Evolutionary conservation across 2,113 vertebrate genomes (phyloP).

Genomic region (Chlorodrepanis virens): DNA sequence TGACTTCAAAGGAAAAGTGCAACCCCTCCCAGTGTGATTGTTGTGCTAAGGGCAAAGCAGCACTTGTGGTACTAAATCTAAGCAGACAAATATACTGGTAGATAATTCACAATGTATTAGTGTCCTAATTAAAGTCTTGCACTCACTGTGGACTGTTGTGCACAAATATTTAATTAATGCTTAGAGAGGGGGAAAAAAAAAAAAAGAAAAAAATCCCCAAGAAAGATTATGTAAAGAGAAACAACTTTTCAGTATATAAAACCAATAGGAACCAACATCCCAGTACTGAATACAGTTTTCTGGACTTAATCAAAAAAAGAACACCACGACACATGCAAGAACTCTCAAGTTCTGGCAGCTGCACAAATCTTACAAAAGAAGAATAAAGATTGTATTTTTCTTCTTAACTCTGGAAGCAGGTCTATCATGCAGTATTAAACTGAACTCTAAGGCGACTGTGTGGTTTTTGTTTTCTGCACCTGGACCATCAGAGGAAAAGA

Average conservation of each 20-base stretch:
- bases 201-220: neutral
- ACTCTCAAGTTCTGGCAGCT: neutral
- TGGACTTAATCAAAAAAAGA: neutral
- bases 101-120: neutral
- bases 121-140: neutral
- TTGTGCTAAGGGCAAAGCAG: neutral
- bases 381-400: neutral
- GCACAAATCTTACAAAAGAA: neutral
- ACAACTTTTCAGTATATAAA: neutral
- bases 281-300: neutral
- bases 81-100: neutral
- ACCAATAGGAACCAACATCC: neutral
- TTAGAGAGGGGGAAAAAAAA: neutral
- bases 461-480: neutral
- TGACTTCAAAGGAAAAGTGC: neutral
- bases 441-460: neutral
- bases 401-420: neutral
- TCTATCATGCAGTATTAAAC: neutral
- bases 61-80: fast-evolving
- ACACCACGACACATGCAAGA: neutral
- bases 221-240: neutral
- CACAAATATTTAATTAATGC: neutral
- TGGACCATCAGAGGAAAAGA: neutral
- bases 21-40: neutral
- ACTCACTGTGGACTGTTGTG: neutral